phyloP scores from a whole-genome alignment of 2,888 invertebrate species.

The Lycaena phlaeas region DNA sequence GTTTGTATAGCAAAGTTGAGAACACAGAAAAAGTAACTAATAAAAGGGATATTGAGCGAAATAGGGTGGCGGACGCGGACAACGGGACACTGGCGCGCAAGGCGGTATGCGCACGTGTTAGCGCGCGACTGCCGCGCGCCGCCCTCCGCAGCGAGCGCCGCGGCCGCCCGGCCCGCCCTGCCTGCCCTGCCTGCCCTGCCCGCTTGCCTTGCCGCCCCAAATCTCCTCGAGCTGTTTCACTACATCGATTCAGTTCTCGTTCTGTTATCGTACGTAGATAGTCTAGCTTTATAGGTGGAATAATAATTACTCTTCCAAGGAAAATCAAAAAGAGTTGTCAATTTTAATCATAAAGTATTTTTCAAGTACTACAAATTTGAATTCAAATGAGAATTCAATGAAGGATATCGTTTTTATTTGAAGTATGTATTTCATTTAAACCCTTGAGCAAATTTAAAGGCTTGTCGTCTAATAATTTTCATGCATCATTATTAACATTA shows the following conservation, averaged over 20 bases:
- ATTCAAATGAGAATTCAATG: too few species aligned
- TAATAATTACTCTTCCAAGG: too few species aligned
- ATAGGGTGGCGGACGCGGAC: conserved; percentile 36
- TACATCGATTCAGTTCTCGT: conserved; percentile 28
- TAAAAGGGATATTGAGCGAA: conserved; percentile 42
- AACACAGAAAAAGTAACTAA: conserved; percentile 12
- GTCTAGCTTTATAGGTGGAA: conserved; percentile 8
- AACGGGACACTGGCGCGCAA: conserved; percentile 37
- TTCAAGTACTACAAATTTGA: too few species aligned
- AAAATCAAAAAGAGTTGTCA: too few species aligned
- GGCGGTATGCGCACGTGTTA: conserved; percentile 61
- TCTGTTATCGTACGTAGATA: conserved; percentile 24
- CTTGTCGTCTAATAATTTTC: too few species aligned
- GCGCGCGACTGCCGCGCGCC: conserved; percentile 61
- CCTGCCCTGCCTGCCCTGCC: conserved; percentile 21
- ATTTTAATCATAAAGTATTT: too few species aligned
- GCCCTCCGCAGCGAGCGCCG: conserved; percentile 43
- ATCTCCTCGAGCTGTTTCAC: conserved; percentile 29
- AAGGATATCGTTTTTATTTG: too few species aligned
- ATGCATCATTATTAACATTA: too few species aligned
- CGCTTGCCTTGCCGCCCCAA: conserved; percentile 18
- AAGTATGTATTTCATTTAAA: too few species aligned
- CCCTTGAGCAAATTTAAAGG: too few species aligned
- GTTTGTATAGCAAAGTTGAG: conserved; percentile 3
- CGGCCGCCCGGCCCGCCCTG: conserved; percentile 37